A percentile compares a stretch with the other conserved stretches of the same genome.
Conservation (phyloP, 2,888 invertebrate species). For the Hypsopygia costalis region DNA sequence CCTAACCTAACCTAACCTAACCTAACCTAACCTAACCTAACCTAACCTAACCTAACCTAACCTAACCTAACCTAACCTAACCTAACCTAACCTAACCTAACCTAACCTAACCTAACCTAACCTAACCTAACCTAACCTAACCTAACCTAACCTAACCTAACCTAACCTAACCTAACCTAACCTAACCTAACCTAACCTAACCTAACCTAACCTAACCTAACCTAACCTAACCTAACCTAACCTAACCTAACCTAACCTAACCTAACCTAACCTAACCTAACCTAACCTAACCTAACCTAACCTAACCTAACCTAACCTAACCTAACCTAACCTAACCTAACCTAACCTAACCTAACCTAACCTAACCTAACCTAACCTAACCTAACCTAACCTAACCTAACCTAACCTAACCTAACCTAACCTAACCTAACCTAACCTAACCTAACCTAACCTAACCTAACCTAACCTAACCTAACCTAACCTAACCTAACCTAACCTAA, state of each 20-base stretch:
- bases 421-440: constrained; percentile 19
- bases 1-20: constrained; percentile 12
- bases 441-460: constrained; percentile 14
- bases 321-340: constrained; percentile 16
- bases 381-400: constrained; percentile 19
- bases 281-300: constrained; percentile 14
- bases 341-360: constrained; percentile 18
- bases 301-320: constrained; percentile 16
- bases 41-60: constrained; percentile 15
- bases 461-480: constrained; percentile 15
- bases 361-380: constrained; percentile 18
- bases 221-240: constrained; percentile 12
- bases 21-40: constrained; percentile 12
- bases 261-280: constrained; percentile 16
- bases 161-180: constrained; percentile 14
- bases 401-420: constrained; percentile 20
- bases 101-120: constrained; percentile 12
- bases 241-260: constrained; percentile 10
- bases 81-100: constrained; percentile 12
- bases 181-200: constrained; percentile 14
- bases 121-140: constrained; percentile 12
- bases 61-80: constrained; percentile 13
- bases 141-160: constrained; percentile 13
- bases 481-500: constrained; percentile 12
- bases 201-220: constrained; percentile 13